Conservation (phyloP, 2,113 vertebrate genomes). For the Rostratula benghalensis region DNA sequence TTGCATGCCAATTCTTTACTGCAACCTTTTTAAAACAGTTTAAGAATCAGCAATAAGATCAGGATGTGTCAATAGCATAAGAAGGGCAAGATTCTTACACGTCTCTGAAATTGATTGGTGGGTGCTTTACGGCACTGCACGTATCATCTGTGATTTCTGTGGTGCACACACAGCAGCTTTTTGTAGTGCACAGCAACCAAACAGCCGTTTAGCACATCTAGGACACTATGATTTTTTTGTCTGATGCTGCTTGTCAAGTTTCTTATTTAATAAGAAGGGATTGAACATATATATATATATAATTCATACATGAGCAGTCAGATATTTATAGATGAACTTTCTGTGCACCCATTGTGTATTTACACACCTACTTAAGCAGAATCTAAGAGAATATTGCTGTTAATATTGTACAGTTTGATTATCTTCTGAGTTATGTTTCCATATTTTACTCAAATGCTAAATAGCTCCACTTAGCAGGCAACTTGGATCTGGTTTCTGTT, state of each 20-base stretch:
- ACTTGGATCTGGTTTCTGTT: not conserved
- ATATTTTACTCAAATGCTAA: not conserved
- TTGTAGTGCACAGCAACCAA: not conserved
- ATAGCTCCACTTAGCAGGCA: not conserved
- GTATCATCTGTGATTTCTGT: not conserved
- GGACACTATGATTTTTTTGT: not conserved
- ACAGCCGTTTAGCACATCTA: not conserved
- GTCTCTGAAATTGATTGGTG: not conserved
- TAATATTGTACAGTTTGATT: not conserved
- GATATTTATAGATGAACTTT: not conserved
- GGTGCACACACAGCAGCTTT: not conserved
- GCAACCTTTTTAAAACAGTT: slow-evolving; percentile 18
- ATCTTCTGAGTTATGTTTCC: not conserved
- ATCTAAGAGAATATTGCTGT: not conserved
- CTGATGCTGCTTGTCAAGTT: not conserved
- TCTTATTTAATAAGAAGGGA: not conserved
- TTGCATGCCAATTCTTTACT: not conserved
- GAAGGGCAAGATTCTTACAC: not conserved
- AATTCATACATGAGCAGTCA: not conserved
- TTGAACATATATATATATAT: not conserved
- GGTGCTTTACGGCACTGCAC: not conserved
- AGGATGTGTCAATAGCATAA: not conserved
- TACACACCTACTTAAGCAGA: not conserved
- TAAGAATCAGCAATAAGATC: slow-evolving; percentile 21
- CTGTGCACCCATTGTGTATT: not conserved